These are phyloP conservation scores for Hydrophis major DNA, from an alignment of 2,797 vertebrate genomes.

Conservation along the genomic window DNA sequence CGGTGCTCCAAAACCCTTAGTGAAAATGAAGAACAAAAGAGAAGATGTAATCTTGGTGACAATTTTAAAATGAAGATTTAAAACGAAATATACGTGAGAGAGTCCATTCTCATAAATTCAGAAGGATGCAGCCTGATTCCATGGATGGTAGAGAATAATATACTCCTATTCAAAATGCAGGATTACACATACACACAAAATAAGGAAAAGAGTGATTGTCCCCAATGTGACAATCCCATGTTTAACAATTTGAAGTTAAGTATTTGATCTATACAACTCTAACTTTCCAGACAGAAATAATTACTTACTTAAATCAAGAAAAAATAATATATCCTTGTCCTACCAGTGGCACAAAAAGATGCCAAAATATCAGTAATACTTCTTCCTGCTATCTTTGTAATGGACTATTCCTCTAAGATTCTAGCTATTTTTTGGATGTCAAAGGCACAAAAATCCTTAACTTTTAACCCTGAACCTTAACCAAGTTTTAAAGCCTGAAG, in stretches of 20 bases:
- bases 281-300: neutral
- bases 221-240: neutral
- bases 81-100: neutral
- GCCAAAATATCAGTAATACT: neutral
- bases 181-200: neutral
- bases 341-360: neutral
- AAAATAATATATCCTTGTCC: neutral
- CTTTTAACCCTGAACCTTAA: neutral
- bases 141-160: slow-evolving; percentile 4
- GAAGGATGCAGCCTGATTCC: neutral
- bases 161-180: neutral
- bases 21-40: neutral
- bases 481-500: slow-evolving; percentile 3
- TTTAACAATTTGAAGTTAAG: neutral
- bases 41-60: neutral
- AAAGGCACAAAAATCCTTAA: neutral
- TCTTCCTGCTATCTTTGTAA: neutral
- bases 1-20: neutral
- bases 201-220: neutral
- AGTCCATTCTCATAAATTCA: neutral
- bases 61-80: neutral
- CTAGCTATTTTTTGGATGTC: neutral
- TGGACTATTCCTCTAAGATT: neutral
- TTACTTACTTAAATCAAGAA: neutral
- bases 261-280: neutral